Evolutionary conservation across 2,113 vertebrate species (phyloP).

Genomic region (Ageneiosus marmoratus): DNA sequence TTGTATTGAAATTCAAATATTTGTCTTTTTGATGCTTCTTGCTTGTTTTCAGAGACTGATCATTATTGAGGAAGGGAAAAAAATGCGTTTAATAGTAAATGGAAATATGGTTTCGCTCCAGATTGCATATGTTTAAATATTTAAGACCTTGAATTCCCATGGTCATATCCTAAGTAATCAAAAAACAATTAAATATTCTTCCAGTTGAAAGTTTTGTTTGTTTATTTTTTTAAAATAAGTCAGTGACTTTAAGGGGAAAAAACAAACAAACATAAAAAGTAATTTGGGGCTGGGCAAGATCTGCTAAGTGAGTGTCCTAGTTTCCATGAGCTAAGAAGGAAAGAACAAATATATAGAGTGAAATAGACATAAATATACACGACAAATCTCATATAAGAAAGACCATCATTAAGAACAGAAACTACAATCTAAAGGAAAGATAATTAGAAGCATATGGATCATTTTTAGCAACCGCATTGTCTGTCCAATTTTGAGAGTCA

Average conservation of each 20-base stretch:
- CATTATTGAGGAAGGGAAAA: slow-evolving; percentile 66
- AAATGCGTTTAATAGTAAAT: slow-evolving; percentile 71
- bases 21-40: slow-evolving; percentile 60
- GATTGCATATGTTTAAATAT: slow-evolving; percentile 75
- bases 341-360: slow-evolving; percentile 53
- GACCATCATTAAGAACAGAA: slow-evolving; percentile 67
- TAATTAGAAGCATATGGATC: slow-evolving; percentile 70
- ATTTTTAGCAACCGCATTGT: slow-evolving; percentile 59
- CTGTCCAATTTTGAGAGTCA: slow-evolving; percentile 53
- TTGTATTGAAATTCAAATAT: slow-evolving; percentile 58
- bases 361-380: slow-evolving; percentile 57
- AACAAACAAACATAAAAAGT: slow-evolving; percentile 61
- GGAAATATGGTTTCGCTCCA: slow-evolving; percentile 74
- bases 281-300: slow-evolving; percentile 68
- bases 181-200: slow-evolving; percentile 86
- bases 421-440: slow-evolving; percentile 64
- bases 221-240: slow-evolving; percentile 75
- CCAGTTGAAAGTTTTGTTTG: slow-evolving; percentile 76
- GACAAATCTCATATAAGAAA: slow-evolving; percentile 69
- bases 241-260: slow-evolving; percentile 66
- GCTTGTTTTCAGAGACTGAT: slow-evolving; percentile 64
- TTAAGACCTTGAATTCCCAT: slow-evolving; percentile 78
- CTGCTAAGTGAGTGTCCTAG: slow-evolving; percentile 76
- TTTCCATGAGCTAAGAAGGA: slow-evolving; percentile 66
- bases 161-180: slow-evolving; percentile 78